These are phyloP conservation scores for Coenonympha arcania DNA, from an alignment of 2,888 invertebrate species.

Conservation along the genomic window DNA sequence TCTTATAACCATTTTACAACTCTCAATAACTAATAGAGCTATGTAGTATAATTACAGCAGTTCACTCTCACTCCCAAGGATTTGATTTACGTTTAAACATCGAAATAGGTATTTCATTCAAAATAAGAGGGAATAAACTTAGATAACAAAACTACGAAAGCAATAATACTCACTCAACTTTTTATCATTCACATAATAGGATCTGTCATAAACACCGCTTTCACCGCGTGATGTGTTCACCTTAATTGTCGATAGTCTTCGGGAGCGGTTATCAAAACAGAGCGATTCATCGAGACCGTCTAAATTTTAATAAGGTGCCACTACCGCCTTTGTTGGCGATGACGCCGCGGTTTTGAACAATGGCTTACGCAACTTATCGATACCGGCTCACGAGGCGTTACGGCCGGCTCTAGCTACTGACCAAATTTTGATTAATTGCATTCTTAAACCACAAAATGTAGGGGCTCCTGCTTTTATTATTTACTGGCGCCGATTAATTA, in stretches of 20 bases:
- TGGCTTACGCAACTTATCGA: slow-evolving; percentile 73
- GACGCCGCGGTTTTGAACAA: slow-evolving; percentile 67
- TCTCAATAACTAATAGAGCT: no score
- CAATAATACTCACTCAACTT: slow-evolving; percentile 13
- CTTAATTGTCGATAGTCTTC: slow-evolving; percentile 46
- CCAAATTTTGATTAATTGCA: slow-evolving; percentile 73
- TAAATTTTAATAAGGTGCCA: slow-evolving; percentile 74
- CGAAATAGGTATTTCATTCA: no score
- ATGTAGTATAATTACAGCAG: no score
- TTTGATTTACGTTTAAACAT: no score
- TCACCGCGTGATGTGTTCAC: slow-evolving; percentile 43
- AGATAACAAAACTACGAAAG: slow-evolving; percentile 7
- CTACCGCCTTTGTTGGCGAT: slow-evolving; percentile 69
- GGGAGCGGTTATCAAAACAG: slow-evolving; percentile 69
- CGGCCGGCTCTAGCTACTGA: slow-evolving; percentile 68
- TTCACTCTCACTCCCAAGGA: no score
- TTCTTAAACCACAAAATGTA: slow-evolving; percentile 53
- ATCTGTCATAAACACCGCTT: slow-evolving; percentile 53
- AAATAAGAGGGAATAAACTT: no score
- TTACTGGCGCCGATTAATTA: slow-evolving; percentile 58
- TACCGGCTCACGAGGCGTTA: slow-evolving; percentile 73
- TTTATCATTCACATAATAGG: slow-evolving; percentile 27
- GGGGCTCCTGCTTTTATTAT: slow-evolving; percentile 47
- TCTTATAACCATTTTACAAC: no score
- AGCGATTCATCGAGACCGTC: slow-evolving; percentile 64